Evolutionary conservation across 2,797 vertebrate species (phyloP).

Genomic region (Leucoraja ocellata): DNA sequence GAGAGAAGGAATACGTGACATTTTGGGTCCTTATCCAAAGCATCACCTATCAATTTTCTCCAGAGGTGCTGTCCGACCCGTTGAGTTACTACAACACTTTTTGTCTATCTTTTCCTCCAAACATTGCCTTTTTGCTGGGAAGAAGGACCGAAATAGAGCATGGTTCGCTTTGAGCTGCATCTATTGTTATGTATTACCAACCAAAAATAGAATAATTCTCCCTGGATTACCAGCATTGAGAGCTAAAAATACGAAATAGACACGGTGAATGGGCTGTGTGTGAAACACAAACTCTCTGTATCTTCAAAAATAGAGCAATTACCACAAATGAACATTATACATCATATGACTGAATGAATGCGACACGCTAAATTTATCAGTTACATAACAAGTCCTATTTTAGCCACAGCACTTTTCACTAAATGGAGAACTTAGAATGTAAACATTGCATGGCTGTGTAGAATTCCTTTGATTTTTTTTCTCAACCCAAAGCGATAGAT

Average conservation of each 20-base stretch:
- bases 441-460: conserved; percentile 3
- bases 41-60: no score
- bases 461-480: conserved; percentile 13
- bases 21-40: no score
- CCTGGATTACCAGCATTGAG: background rate
- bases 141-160: background rate
- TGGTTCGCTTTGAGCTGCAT: background rate
- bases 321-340: background rate
- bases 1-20: no score
- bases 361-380: conserved; percentile 1
- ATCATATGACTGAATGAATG: conserved; percentile 6
- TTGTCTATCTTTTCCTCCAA: background rate
- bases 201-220: background rate
- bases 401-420: conserved; percentile 6
- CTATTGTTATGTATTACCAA: background rate
- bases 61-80: no score
- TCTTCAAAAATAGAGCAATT: background rate
- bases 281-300: background rate
- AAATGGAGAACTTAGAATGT: background rate
- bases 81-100: no score
- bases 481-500: background rate
- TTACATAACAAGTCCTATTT: conserved; percentile 20
- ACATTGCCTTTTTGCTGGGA: background rate
- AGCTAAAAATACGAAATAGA: background rate
- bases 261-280: background rate